phyloP scores from a whole-genome alignment of 2,113 vertebrate genomes.

The Gopherus evgoodei region DNA sequence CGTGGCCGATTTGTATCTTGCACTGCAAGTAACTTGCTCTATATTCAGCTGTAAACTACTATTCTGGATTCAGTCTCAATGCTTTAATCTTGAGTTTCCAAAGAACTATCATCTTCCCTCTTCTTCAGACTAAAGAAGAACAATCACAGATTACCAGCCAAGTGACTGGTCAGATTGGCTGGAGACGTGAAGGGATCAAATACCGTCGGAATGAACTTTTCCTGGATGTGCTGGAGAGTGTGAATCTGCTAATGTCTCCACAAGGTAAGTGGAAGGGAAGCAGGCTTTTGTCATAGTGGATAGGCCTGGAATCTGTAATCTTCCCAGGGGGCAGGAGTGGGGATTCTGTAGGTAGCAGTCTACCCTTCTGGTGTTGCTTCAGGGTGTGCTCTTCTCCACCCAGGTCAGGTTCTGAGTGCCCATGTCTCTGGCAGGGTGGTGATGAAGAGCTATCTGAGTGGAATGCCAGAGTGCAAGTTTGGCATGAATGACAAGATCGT shows the following conservation, averaged over 20 bases:
- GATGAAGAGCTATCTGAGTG: conserved; percentile 99
- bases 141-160: conserved; percentile 99
- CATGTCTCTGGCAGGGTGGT: conserved; percentile 98
- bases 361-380: neutral
- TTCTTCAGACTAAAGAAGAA: conserved; percentile 94
- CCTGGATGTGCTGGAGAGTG: conserved; percentile 97
- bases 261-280: conserved; percentile 83
- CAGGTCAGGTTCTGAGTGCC: conserved; percentile 97
- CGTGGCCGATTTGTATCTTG: neutral
- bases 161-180: conserved; percentile 99
- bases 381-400: neutral
- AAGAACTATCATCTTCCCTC: neutral
- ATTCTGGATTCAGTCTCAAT: neutral
- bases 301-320: neutral
- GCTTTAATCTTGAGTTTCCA: neutral
- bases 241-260: conserved; percentile 98
- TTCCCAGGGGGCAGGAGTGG: neutral
- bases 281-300: no score
- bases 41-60: neutral
- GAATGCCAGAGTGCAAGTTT: conserved; percentile 99
- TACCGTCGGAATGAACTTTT: conserved; percentile 99
- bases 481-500: conserved; percentile 99
- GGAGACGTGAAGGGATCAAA: conserved; percentile 98
- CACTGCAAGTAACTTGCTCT: neutral
- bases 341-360: neutral